Conservation (phyloP, 2,113 vertebrate genomes). For the Xiphophorus hellerii region DNA sequence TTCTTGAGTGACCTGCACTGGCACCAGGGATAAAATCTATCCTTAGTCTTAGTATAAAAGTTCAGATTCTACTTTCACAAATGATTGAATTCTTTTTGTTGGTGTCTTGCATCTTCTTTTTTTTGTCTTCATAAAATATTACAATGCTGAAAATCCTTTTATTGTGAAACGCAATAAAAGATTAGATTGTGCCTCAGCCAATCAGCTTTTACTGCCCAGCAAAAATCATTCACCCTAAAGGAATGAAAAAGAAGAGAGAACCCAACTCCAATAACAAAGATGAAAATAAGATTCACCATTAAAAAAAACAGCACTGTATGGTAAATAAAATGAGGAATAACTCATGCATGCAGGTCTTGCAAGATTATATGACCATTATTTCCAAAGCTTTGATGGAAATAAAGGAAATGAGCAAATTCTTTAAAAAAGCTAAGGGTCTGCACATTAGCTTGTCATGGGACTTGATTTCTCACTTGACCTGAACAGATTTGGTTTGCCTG, state of each 20-base stretch:
- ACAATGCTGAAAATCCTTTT: too few relatives aligned
- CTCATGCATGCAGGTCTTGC: constrained; percentile 39
- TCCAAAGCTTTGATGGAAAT: constrained; percentile 34
- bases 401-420: constrained; percentile 42
- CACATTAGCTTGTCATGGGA: constrained; percentile 28
- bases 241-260: constrained; percentile 9
- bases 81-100: neutral
- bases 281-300: constrained; percentile 6
- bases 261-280: constrained; percentile 29
- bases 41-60: too few relatives aligned
- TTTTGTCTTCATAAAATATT: too few relatives aligned
- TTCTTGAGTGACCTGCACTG: too few relatives aligned
- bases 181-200: too few relatives aligned
- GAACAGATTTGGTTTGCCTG: constrained; percentile 30
- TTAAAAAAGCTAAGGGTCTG: constrained; percentile 41
- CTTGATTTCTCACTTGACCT: constrained; percentile 43
- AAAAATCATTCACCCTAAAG: neutral
- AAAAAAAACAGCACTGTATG: neutral
- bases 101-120: too few relatives aligned
- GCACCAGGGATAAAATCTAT: too few relatives aligned
- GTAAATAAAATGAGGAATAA: constrained; percentile 37
- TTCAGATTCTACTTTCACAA: neutral
- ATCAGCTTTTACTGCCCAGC: too few relatives aligned
- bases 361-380: constrained; percentile 56
- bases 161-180: too few relatives aligned